Evolutionary conservation across 1,140 invertebrate species (phyloP).

Genomic region (Whitmania pigra): DNA sequence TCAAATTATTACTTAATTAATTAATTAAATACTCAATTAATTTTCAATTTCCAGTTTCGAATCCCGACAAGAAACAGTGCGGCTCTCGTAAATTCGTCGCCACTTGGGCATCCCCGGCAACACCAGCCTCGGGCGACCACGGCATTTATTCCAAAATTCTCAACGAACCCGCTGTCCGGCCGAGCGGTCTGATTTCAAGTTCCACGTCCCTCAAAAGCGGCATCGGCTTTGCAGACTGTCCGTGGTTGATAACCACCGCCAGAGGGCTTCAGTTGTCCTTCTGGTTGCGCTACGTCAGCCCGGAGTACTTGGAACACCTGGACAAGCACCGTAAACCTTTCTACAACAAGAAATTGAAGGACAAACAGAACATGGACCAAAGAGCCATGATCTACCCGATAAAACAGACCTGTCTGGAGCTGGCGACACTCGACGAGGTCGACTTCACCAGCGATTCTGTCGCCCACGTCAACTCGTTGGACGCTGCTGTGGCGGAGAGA

Average conservation of each 20-base stretch:
- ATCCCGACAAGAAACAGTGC: background rate
- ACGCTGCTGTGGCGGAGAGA: no score
- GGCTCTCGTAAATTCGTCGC: background rate
- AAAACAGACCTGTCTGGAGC: background rate
- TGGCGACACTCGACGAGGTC: background rate
- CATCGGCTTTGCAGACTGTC: slow-evolving; percentile 9
- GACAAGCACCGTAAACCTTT: background rate
- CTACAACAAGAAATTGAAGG: background rate
- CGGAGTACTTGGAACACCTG: background rate
- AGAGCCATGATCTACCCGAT: background rate
- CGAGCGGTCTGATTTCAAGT: background rate
- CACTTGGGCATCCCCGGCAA: background rate
- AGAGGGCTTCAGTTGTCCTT: slow-evolving; percentile 4
- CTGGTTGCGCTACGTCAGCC: background rate
- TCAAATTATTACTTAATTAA: no score
- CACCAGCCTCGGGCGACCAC: background rate
- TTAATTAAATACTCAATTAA: no score
- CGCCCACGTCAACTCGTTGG: no score
- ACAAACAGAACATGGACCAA: background rate
- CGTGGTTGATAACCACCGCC: slow-evolving; percentile 8
- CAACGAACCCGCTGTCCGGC: background rate
- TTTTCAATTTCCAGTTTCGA: background rate
- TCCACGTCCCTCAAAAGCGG: background rate
- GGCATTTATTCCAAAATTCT: background rate
- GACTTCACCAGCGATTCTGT: background rate